Evolutionary conservation across 2,888 invertebrate species (phyloP), one percentile per base, ranked within the genome.

Genomic region (Cryptocephalus primarius): DNA sequence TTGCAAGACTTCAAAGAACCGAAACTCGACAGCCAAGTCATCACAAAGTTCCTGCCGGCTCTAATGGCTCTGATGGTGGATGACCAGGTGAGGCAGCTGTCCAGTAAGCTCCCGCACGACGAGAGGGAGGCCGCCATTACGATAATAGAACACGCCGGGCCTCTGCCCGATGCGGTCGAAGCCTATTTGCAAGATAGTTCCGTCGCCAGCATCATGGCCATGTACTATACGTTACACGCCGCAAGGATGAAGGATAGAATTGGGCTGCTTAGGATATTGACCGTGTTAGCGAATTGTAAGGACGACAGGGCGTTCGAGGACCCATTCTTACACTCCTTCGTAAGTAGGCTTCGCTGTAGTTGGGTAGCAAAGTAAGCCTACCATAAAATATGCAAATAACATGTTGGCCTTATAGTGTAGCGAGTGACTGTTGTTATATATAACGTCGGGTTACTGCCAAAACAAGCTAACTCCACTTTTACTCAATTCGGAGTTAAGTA

Each of bases 1-100:
- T 89, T 91, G 1, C 86, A 90, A 73, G 88, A 90, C 57, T 95
- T 94, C 62, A 92, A 92, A 64, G 96, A 96, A 68, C 94, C 95
- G 0, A 93, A 93, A 72, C 73, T 95, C 48, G 94, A 95, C 60
- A 83, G 85, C 62, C 89, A 91, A 73, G 84, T 95, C 32, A 89
- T 96, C 0, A 94, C 93, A 1, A 93, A 94, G 70, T 95, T 93
- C 71, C 72, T 96, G 51, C 94, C 96, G 1, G 89, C 92, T 1
- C 71, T 96, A 8, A 90, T 94, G 85, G 89, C 91, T 0, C 74
- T 95, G 8, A 92, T 96, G 85, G 93, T 88, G 0, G 88, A 88
- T 62, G 88, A 88, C 64, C 87, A 87, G 72, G 87, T 88, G n/a
- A 73, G 88, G 54, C 81, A 81, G 48, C 72, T 94, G 33, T 88